These are phyloP conservation scores for Carassius carassius DNA, from an alignment of 2,113 vertebrate genomes.

Conservation along the genomic window DNA sequence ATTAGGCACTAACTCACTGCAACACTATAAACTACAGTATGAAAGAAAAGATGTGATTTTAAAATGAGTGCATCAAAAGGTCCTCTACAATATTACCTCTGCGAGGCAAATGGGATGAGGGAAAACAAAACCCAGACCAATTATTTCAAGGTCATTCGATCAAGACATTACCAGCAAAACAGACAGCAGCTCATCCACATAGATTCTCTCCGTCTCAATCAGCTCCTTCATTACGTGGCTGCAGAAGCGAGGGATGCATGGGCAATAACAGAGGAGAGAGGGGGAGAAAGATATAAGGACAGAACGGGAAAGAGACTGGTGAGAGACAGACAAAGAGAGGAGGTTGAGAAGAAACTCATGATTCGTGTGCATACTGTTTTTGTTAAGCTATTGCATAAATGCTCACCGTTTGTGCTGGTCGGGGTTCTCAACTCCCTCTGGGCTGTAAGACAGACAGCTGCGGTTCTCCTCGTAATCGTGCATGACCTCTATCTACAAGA, in stretches of 20 bases:
- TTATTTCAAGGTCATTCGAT: not conserved
- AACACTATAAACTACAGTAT: not conserved
- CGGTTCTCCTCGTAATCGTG: constrained; percentile 86
- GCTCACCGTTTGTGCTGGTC: constrained; percentile 84
- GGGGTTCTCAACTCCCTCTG: constrained; percentile 83
- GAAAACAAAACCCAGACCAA: not conserved
- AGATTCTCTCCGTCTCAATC: constrained; percentile 84
- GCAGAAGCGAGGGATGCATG: constrained; percentile 27
- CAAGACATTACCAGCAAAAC: constrained; percentile 78
- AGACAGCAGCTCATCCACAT: constrained; percentile 82
- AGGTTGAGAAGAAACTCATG: constrained; percentile 13
- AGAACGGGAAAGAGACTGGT: constrained; percentile 25
- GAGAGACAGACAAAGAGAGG: not conserved
- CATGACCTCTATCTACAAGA: constrained; percentile 88
- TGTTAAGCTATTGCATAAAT: not conserved
- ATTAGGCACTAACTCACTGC: not conserved
- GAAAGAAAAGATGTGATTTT: not conserved
- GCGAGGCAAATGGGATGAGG: not conserved
- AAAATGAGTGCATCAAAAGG: not conserved
- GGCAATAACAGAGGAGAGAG: not conserved
- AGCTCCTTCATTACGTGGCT: constrained; percentile 86
- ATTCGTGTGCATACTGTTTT: constrained; percentile 11
- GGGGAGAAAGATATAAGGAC: constrained; percentile 8
- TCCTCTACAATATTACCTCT: not conserved
- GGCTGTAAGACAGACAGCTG: constrained; percentile 75